Evolutionary conservation across 2,888 invertebrate genomes (phyloP), one percentile per base, ranked within the genome.

Genomic region (Thysanoteuthis rhombus): DNA sequence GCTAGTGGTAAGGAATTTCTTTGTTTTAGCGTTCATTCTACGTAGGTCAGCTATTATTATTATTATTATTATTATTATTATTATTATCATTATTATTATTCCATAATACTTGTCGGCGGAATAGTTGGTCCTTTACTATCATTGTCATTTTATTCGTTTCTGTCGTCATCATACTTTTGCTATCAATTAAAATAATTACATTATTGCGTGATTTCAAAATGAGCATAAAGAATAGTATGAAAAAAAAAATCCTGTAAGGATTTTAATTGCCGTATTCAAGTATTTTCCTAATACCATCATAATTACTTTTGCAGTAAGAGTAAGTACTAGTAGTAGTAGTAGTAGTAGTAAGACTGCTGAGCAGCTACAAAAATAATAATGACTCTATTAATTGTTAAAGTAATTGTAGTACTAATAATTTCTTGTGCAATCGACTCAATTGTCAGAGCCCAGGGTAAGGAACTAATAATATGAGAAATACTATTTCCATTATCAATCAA

Each of bases 181-280:
- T 75, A 75, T 75, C 75, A 75, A 75, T 75, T 75, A 75, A 75
- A 75, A 75, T 75, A 75, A 75, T 75, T 75, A 75, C n/a, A n/a
- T 75, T 75, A 75, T 75, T n/a, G 75, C 75, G 75, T 75, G 75
- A 75, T 75, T n/a, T 2, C 6, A 75, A 75, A n/a, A 75, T 1
- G n/a, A 32, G 0, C 6, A 75, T n/a, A 75, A 32, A 75, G 12
- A 75, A 75, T n/a, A 47, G 16, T 32, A 58, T 10, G 12, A 58
- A 75, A 75, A n/a, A 75, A 75, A 75, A 75, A 32, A n/a, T 75
- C 75, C 75, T n/a, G 75, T 5, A 75, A 75, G n/a, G n/a, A 75
- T n/a, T 75, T 75, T 75, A 75, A 75, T 75, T 75, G 75, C 75
- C n/a, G 75, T 75, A 75, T 75, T 75, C 75, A 75, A 75, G 75